A percentile compares a stretch with the other conserved stretches of the same genome.
Evolutionary conservation across 2,888 invertebrate genomes (phyloP).

Genomic region (Keiferia lycopersicella): DNA sequence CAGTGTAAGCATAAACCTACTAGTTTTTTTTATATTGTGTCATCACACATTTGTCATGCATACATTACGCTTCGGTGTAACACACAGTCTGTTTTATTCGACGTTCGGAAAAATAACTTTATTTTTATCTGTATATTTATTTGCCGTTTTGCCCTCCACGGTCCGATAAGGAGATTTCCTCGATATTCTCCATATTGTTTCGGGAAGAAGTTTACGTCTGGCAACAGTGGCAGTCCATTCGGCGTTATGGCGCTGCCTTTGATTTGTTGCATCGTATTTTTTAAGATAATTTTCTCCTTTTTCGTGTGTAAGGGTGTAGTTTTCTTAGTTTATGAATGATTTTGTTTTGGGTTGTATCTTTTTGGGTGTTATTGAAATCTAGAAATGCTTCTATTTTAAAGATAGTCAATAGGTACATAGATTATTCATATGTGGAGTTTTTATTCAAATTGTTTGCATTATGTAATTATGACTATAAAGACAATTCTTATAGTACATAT

Average conservation of each 20-base stretch:
- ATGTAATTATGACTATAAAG: too few relatives aligned
- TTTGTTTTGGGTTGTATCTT: too few relatives aligned
- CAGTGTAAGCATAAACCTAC: too few relatives aligned
- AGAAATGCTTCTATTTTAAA: too few relatives aligned
- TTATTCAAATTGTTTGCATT: too few relatives aligned
- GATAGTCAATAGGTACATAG: too few relatives aligned
- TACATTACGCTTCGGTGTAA: slow-evolving; percentile 53
- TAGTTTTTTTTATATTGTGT: too few relatives aligned
- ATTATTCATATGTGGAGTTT: too few relatives aligned
- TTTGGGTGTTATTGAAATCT: too few relatives aligned
- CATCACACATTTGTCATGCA: too few relatives aligned
- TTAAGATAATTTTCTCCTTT: slow-evolving; percentile 15
- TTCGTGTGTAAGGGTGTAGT: background rate
- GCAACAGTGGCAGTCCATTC: slow-evolving; percentile 56
- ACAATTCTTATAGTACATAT: too few relatives aligned
- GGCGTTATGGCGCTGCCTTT: slow-evolving; percentile 40
- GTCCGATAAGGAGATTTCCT: slow-evolving; percentile 63
- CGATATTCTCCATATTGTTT: slow-evolving; percentile 54
- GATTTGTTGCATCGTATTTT: slow-evolving; percentile 38
- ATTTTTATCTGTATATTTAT: slow-evolving; percentile 75
- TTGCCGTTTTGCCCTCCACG: slow-evolving; percentile 53
- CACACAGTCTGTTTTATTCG: slow-evolving; percentile 49
- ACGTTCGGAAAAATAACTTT: slow-evolving; percentile 73
- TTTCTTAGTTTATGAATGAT: background rate
- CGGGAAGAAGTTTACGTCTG: slow-evolving; percentile 49